Conservation (phyloP, 2,797 vertebrate species). For the Holocentrus rufus region DNA sequence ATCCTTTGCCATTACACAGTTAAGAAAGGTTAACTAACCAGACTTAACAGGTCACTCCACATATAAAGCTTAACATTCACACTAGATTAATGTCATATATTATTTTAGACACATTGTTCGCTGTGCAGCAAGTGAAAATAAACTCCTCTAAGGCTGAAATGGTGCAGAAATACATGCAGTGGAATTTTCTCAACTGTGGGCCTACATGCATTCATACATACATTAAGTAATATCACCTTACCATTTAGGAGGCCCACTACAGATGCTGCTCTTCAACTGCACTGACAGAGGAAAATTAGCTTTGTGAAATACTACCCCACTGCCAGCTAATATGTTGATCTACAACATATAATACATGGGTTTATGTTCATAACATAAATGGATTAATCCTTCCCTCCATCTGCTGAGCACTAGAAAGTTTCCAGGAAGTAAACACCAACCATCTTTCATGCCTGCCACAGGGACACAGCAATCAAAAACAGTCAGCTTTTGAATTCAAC, state of each 20-base stretch:
- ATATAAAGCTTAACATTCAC: background rate
- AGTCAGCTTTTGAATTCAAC: conserved; percentile 6
- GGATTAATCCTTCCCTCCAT: conserved; percentile 12
- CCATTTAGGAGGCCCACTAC: conserved; percentile 38
- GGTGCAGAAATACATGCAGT: conserved; percentile 3
- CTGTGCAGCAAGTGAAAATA: background rate
- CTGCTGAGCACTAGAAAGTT: background rate
- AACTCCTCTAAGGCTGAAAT: conserved; percentile 7
- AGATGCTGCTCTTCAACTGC: conserved; percentile 17
- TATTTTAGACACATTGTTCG: conserved; percentile 12
- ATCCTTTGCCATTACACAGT: no score
- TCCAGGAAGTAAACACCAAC: background rate
- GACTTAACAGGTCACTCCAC: background rate
- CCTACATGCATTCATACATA: conserved; percentile 28
- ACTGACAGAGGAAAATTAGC: conserved; percentile 11
- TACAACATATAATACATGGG: conserved; percentile 14
- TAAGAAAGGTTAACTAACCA: background rate
- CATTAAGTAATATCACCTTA: conserved; percentile 61
- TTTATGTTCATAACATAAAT: conserved; percentile 16
- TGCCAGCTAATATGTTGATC: conserved; percentile 19
- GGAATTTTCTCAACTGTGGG: background rate
- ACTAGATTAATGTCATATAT: conserved; percentile 19
- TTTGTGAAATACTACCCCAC: conserved; percentile 20
- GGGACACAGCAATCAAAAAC: conserved; percentile 18
- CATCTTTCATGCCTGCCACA: background rate